Base-by-base conservation (phyloP, 2,888 invertebrate genomes). In the Boloria selene region DNA sequence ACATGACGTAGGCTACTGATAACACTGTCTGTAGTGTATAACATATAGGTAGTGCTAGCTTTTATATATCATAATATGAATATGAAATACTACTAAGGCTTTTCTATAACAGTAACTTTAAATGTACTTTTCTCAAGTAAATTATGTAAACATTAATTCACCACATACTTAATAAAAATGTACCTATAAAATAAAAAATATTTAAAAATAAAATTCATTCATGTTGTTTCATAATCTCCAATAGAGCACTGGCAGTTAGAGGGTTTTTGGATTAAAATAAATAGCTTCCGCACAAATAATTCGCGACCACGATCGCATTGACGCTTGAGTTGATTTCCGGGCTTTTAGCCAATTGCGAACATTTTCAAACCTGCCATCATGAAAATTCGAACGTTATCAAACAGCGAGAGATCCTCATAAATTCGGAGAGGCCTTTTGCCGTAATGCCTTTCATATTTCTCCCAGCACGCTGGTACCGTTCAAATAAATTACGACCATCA, bases 401-500 rank as follows among this genome's bases (percentile, higher is more conserved):
- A 45, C 88, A 86, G 80, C 80, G 82, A 82, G 87, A 87, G 87
- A 86, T 85, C 26, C 58, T 59, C 49, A 59, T 59, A 59, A 59
- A 59, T 59, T 47, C 58, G 31, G 26, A 49, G 58, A 59, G 58
- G 58, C 49, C 58, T 59, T 59, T 59, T 59, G 49, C 58, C 58
- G 58, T 59, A 59, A 59, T 59, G 58, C 58, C 58, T 58, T 58
- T 58, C 58, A 59, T 59, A 59, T 59, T 59, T 59, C 58, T 85
- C 83, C 82, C 80, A 86, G 87, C 86, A 88, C 87, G 86, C 87
- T 89, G 88, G 88, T 80, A 85, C 87, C 87, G 90, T 86, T 90
- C 87, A 90, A 90, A 90, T 90, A 90, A 91, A 91, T 91, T 91
- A 90, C 86, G 77, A 79, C 86, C 88, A 90, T 92, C 91, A 90